Percentiles rank a stretch among this genome's conserved stretches.
Evolutionary conservation across 2,113 vertebrate genomes (phyloP).

Genomic region (Pica pica): DNA sequence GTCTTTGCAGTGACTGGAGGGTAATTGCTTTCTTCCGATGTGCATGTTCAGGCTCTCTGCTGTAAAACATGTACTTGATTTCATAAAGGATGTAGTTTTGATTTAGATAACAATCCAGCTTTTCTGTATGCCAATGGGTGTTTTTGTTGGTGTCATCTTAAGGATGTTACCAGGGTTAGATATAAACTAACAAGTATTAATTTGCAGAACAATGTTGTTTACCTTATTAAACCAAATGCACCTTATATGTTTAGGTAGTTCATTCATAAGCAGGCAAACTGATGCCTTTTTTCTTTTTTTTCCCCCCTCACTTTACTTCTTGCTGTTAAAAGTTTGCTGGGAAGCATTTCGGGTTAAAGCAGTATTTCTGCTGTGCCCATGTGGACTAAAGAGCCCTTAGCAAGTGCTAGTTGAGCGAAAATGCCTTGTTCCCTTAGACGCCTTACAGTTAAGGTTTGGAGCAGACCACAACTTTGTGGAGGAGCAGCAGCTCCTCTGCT

Average conservation of each 20-base stretch:
- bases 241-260: neutral
- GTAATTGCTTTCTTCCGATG: neutral
- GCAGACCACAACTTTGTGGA: neutral
- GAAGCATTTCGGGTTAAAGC: neutral
- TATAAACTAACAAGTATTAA: neutral
- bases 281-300: neutral
- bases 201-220: neutral
- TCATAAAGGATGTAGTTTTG: neutral
- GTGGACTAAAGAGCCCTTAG: neutral
- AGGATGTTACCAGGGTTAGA: neutral
- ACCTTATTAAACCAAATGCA: neutral
- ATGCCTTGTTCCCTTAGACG: neutral
- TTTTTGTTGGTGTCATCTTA: neutral
- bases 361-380: neutral
- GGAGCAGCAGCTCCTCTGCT: neutral
- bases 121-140: fast-evolving
- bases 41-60: neutral
- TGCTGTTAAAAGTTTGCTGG: neutral
- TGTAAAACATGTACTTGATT: neutral
- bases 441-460: fast-evolving
- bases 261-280: neutral
- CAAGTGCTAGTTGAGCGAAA: neutral
- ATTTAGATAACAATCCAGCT: neutral
- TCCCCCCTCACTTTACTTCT: fast-evolving
- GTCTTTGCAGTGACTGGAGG: neutral